Evolutionary conservation across 2,888 invertebrate species (phyloP).

Genomic region (Sesia bembeciformis): DNA sequence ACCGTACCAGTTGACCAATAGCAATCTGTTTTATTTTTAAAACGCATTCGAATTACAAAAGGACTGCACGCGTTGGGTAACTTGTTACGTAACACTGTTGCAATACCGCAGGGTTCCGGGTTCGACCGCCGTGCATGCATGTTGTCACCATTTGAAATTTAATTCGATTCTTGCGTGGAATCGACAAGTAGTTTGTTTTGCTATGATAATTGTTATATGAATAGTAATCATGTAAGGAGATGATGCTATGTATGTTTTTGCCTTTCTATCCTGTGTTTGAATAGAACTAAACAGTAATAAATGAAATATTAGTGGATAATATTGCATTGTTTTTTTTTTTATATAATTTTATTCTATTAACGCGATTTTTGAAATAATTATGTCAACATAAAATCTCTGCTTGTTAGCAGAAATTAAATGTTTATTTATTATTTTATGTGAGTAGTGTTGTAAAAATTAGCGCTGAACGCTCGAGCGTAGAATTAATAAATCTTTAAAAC

Average conservation of each 20-base stretch:
- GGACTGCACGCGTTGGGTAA: not conserved
- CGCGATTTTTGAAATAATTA: no score
- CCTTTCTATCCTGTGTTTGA: not conserved
- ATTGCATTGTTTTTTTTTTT: no score
- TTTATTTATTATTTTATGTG: no score
- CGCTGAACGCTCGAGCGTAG: no score
- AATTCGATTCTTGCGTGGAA: not conserved
- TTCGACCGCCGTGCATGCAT: conserved; percentile 1
- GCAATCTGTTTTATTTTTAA: not conserved
- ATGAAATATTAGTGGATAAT: no score
- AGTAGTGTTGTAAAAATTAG: no score
- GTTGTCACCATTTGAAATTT: not conserved
- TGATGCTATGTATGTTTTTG: not conserved
- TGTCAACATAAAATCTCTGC: no score
- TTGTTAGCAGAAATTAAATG: no score
- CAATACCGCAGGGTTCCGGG: conserved; percentile 1
- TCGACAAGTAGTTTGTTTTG: not conserved
- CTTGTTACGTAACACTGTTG: not conserved
- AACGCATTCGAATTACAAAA: not conserved
- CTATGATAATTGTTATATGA: not conserved
- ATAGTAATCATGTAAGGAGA: not conserved
- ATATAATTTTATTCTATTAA: no score
- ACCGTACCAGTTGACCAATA: not conserved
- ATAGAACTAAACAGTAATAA: no score
- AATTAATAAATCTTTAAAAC: no score